Conservation (phyloP, 2,797 vertebrate genomes). For the Gouania willdenowi region DNA sequence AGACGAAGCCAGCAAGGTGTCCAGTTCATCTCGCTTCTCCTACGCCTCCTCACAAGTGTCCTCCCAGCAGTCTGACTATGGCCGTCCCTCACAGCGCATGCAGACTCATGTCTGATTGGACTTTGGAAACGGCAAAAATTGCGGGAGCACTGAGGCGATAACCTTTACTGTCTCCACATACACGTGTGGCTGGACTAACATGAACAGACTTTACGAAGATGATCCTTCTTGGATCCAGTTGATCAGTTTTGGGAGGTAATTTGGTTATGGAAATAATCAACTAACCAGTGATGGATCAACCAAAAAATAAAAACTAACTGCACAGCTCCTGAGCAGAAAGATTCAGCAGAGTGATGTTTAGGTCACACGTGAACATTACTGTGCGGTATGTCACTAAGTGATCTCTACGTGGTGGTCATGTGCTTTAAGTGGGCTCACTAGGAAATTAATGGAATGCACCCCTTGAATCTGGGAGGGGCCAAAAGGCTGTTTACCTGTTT, state of each 20-base stretch:
- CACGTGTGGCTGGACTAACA: conserved; percentile 51
- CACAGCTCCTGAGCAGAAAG: conserved; percentile 37
- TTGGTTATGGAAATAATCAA: conserved; percentile 34
- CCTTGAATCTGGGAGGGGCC: conserved; percentile 44
- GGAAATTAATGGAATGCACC: conserved; percentile 32
- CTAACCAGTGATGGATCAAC: conserved; percentile 34
- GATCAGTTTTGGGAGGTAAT: conserved; percentile 42
- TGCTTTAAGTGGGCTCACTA: conserved; percentile 35
- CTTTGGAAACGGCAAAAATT: background rate
- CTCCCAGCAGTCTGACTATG: conserved; percentile 82
- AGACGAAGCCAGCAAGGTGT: conserved; percentile 81
- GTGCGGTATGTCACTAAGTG: conserved; percentile 54
- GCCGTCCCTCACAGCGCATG: conserved; percentile 85
- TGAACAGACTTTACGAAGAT: conserved; percentile 40
- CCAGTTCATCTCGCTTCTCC: conserved; percentile 81
- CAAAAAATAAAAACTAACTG: too few species aligned
- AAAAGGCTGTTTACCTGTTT: conserved; percentile 54
- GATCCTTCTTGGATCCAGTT: conserved; percentile 43
- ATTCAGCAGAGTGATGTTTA: conserved; percentile 48
- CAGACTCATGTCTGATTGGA: conserved; percentile 88
- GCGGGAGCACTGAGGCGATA: conserved; percentile 33
- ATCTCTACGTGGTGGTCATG: conserved; percentile 41
- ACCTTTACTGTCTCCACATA: conserved; percentile 35
- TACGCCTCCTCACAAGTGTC: conserved; percentile 84
- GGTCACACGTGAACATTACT: conserved; percentile 37